A percentile compares a stretch with the other conserved stretches of the same genome.
Evolutionary conservation across 2,888 invertebrate genomes (phyloP).

Genomic region (Vandiemenella viatica): DNA sequence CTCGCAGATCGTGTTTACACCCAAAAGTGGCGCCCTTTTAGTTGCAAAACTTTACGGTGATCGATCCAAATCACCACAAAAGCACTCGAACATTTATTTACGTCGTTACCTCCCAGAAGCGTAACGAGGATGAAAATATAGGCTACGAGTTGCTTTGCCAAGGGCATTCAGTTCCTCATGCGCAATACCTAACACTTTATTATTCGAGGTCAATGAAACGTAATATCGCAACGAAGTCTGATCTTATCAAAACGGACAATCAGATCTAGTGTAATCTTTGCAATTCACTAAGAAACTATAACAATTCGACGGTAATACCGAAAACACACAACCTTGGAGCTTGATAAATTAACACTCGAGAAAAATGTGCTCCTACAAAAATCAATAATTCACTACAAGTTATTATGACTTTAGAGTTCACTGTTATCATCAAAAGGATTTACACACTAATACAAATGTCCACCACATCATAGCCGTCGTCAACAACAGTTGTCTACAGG

Average conservation of each 20-base stretch:
- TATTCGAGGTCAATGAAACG: slow-evolving; percentile 26
- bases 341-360: slow-evolving; percentile 12
- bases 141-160: slow-evolving; percentile 21
- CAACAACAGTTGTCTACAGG: slow-evolving; percentile 6
- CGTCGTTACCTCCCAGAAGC: no score
- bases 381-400: slow-evolving; percentile 14
- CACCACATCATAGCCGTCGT: slow-evolving; percentile 1
- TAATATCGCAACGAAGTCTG: neutral
- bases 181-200: slow-evolving; percentile 28
- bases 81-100: no score
- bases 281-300: neutral
- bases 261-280: neutral
- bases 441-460: slow-evolving; percentile 4
- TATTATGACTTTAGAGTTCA: slow-evolving; percentile 7
- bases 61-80: neutral
- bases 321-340: slow-evolving; percentile 5
- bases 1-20: no score
- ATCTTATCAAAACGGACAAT: neutral
- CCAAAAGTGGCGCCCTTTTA: no score
- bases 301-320: neutral
- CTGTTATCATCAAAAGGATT: slow-evolving; percentile 12
- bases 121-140: no score
- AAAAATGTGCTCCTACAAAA: slow-evolving; percentile 15
- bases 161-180: slow-evolving; percentile 30
- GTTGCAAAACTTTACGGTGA: neutral